phyloP scores from a whole-genome alignment of 1,140 invertebrate species.

The Formica selysi region DNA sequence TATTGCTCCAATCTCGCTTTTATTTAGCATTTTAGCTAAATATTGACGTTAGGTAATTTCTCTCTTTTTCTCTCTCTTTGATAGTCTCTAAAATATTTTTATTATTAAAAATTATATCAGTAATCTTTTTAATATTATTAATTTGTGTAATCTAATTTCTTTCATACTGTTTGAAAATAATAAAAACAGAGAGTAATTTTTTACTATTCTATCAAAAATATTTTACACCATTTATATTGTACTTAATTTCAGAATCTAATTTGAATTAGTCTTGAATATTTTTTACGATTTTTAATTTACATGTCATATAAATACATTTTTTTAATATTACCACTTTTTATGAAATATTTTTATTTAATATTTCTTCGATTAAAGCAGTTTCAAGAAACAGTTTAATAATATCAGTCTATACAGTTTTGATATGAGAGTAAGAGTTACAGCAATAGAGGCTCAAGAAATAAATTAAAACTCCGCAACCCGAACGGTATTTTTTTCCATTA shows the following conservation, averaged over 20 bases:
- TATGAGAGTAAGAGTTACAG: not conserved
- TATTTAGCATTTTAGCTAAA: not conserved
- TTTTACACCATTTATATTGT: not conserved
- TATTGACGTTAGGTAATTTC: not conserved
- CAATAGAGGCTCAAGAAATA: not conserved
- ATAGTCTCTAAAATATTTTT: not conserved
- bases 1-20: slow-evolving; percentile 41
- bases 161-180: not conserved
- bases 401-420: not conserved
- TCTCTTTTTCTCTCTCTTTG: not conserved
- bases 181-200: not conserved
- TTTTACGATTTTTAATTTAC: not conserved
- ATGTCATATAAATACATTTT: not conserved
- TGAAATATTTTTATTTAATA: not conserved
- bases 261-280: not conserved
- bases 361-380: not conserved
- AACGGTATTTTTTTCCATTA: slow-evolving; percentile 18
- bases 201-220: not conserved
- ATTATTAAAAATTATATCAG: not conserved
- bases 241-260: not conserved
- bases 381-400: not conserved
- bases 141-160: not conserved
- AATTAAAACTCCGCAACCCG: slow-evolving; percentile 11
- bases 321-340: not conserved
- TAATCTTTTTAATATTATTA: not conserved